phyloP scores from a whole-genome alignment of 2,888 invertebrate genomes.

The Catotricha subobsoleta region DNA sequence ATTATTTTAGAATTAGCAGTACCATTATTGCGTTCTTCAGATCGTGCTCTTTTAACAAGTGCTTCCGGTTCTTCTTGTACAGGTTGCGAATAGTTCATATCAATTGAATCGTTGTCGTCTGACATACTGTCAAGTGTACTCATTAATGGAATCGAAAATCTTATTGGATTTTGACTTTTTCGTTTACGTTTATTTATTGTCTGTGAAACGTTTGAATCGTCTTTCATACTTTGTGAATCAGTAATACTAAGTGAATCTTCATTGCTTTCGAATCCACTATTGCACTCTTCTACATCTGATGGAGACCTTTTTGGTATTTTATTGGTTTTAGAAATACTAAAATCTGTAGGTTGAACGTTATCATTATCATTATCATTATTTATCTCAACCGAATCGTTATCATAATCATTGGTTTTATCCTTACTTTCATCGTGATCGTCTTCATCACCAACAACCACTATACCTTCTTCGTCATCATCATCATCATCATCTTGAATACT shows the following conservation, averaged over 20 bases:
- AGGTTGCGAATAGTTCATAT: slow-evolving; percentile 13
- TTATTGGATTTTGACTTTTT: slow-evolving; percentile 74
- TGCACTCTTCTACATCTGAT: slow-evolving; percentile 29
- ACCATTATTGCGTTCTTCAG: slow-evolving; percentile 11
- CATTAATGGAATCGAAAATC: slow-evolving; percentile 40
- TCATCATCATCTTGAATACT: slow-evolving; percentile 35
- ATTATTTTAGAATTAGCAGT: slow-evolving; percentile 11
- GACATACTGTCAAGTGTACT: slow-evolving; percentile 26
- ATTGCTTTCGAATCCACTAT: slow-evolving; percentile 43
- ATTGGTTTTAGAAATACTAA: slow-evolving; percentile 40
- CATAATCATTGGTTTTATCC: slow-evolving; percentile 40
- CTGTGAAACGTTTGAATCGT: slow-evolving; percentile 11
- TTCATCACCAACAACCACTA: slow-evolving; percentile 63
- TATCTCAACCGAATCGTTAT: slow-evolving; percentile 23
- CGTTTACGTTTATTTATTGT: slow-evolving; percentile 58
- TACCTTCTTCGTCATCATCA: slow-evolving; percentile 55
- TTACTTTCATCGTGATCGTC: slow-evolving; percentile 33
- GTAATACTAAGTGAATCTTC: slow-evolving; percentile 40
- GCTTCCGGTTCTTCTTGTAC: slow-evolving; percentile 13
- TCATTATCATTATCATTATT: slow-evolving; percentile 26
- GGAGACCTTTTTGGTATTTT: slow-evolving; percentile 31
- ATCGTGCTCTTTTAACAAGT: slow-evolving; percentile 15
- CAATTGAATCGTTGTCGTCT: slow-evolving; percentile 23
- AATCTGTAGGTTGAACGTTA: slow-evolving; percentile 43
- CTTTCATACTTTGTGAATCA: slow-evolving; percentile 34